Evolutionary conservation across 2,797 vertebrate genomes (phyloP).

Genomic region (Poecilia velifera): DNA sequence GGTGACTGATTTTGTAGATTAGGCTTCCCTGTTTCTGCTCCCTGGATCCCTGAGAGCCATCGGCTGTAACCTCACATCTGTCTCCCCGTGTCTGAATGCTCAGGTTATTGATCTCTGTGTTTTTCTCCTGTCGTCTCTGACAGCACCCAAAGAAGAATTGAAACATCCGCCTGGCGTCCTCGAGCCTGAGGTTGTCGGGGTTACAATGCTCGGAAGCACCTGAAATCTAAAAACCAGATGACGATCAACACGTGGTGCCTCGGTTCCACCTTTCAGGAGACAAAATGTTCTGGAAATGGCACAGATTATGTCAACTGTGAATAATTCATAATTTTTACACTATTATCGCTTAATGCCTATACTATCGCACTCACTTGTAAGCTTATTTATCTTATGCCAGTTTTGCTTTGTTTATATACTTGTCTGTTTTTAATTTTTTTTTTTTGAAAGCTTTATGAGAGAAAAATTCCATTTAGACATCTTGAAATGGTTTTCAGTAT

Average conservation of each 20-base stretch:
- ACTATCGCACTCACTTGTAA: slow-evolving; percentile 21
- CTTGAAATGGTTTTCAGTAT: background rate
- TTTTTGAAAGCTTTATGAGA: slow-evolving; percentile 11
- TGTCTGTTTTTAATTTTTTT: slow-evolving; percentile 22
- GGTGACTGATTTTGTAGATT: background rate
- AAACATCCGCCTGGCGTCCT: slow-evolving; percentile 24
- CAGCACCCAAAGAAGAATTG: slow-evolving; percentile 74
- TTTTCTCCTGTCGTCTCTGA: slow-evolving; percentile 39
- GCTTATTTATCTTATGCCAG: slow-evolving; percentile 52
- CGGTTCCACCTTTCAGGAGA: slow-evolving; percentile 53
- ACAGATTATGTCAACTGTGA: slow-evolving; percentile 14
- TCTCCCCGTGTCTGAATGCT: slow-evolving; percentile 1
- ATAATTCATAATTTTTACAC: slow-evolving; percentile 44
- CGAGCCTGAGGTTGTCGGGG: background rate
- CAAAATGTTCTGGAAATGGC: slow-evolving; percentile 23
- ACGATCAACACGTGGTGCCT: slow-evolving; percentile 25
- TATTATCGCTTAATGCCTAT: slow-evolving; percentile 36
- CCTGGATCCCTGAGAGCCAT: background rate
- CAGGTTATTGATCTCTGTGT: slow-evolving; percentile 4
- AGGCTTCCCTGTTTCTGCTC: background rate
- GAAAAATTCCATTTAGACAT: slow-evolving; percentile 9
- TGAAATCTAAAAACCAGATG: background rate
- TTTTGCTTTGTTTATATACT: slow-evolving; percentile 52
- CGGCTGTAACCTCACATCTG: background rate
- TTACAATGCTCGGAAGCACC: background rate